A percentile compares a stretch with the other conserved stretches of the same genome.
These are phyloP conservation scores for Oryzias curvinotus DNA, from an alignment of 2,113 vertebrate species.

Conservation along the genomic window DNA sequence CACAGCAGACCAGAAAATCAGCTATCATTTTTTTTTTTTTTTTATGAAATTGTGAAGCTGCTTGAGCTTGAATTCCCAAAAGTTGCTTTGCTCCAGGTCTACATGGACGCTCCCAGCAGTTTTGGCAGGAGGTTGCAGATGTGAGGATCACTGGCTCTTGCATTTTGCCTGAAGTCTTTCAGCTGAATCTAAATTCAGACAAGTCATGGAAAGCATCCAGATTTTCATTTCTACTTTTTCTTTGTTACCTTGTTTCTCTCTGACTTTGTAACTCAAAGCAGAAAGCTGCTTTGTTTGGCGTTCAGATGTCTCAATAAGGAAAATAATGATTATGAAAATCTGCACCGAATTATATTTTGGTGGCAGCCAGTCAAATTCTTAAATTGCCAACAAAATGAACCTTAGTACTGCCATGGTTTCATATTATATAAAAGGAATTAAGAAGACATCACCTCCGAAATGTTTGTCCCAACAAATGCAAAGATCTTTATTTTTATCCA, in stretches of 20 bases:
- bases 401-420: too few relatives aligned
- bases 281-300: neutral
- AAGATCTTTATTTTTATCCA: too few relatives aligned
- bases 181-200: constrained; percentile 23
- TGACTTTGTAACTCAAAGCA: neutral
- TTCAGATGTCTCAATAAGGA: neutral
- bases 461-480: too few relatives aligned
- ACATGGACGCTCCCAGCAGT: neutral
- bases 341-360: neutral
- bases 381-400: too few relatives aligned
- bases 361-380: too few relatives aligned
- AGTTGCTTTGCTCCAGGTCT: neutral
- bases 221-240: neutral
- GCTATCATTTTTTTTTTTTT: neutral
- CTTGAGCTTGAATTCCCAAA: too few relatives aligned
- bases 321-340: neutral
- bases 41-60: neutral
- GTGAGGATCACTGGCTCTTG: constrained; percentile 7
- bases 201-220: constrained; percentile 12
- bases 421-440: too few relatives aligned
- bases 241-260: neutral
- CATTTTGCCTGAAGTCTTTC: constrained; percentile 10
- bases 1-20: too few relatives aligned
- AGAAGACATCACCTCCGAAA: too few relatives aligned
- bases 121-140: constrained; percentile 17